Base-by-base conservation (phyloP, 2,113 vertebrate species). In the Odobenus rosmarus region DNA sequence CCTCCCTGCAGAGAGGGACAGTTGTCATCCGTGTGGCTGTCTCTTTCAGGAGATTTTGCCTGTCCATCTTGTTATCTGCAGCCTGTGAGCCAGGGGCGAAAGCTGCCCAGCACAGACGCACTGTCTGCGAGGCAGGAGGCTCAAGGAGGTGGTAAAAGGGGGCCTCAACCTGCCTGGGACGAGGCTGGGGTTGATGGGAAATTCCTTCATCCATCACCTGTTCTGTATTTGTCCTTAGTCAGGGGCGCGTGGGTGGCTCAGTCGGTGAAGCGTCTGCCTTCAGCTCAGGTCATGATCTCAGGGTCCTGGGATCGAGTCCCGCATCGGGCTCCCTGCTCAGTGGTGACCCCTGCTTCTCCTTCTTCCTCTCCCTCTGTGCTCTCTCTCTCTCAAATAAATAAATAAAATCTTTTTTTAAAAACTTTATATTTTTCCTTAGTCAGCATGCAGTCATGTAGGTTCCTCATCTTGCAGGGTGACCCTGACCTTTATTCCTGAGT, bases 21-120 rank as follows among this genome's bases (percentile, higher is more conserved):
- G 0, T 2, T 26, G 15, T 19, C 21, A 21, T 10, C 31, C 0
- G 10, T 14, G 18, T 33, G 26, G 28, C 5, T 0, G 55, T 62
- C 36, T 1, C 2, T n/a, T n/a, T 39, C 14, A 14, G 39, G 28
- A 57, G 28, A 1, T 0, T 2, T 39, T 8, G 39, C 36, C 36
- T 8, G 1, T 24, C 5, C 2, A 2, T 18, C 77, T 71, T 8
- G 13, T 18, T 23, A 21, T 2, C 51, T 0, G 4, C 14, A 46
- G 23, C 55, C 7, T 21, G 9, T 4, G 49, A 64, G 5, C n/a
- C 28, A 5, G 26, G 28, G 4, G 11, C 3, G 1, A 11, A 28
- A 55, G 24, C 24, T 31, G 14, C 55, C 0, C 0, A 0, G 19
- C 51, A 5, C 26, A 0, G 7, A 31, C 42, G 3, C 33, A 24